Conservation (phyloP, 2,797 vertebrate species). For the Aeoliscus strigatus region DNA sequence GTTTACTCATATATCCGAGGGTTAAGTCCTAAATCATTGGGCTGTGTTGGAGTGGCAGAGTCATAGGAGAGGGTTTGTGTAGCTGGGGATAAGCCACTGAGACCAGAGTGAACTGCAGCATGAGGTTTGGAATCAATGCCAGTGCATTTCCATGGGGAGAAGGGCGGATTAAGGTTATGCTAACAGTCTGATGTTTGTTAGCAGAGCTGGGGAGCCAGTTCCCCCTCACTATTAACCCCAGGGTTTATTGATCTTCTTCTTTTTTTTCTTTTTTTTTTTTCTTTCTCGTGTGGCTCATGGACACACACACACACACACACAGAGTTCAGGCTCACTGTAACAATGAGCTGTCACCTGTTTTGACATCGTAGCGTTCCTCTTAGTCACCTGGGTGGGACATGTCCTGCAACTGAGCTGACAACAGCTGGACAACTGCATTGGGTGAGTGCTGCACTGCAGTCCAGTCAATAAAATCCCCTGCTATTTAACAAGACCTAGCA, state of each 20-base stretch:
- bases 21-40: slow-evolving; percentile 40
- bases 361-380: slow-evolving; percentile 39
- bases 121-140: slow-evolving; percentile 60
- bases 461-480: slow-evolving; percentile 61
- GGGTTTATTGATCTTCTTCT: slow-evolving; percentile 57
- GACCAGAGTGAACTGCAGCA: slow-evolving; percentile 31
- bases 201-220: slow-evolving; percentile 61
- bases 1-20: slow-evolving; percentile 46
- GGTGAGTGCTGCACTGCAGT: slow-evolving; percentile 60
- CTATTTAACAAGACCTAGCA: slow-evolving; percentile 60
- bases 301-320: slow-evolving; percentile 17
- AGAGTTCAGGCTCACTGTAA: too few species aligned
- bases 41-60: slow-evolving; percentile 17
- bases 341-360: slow-evolving; percentile 27
- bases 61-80: slow-evolving; percentile 17
- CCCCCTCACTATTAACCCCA: slow-evolving; percentile 63
- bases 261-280: too few species aligned
- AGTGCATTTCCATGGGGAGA: slow-evolving; percentile 58
- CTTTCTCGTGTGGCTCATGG: neutral
- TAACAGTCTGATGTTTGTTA: slow-evolving; percentile 70
- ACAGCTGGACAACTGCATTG: slow-evolving; percentile 39
- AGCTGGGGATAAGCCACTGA: slow-evolving; percentile 41
- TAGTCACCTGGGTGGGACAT: slow-evolving; percentile 54
- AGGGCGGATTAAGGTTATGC: slow-evolving; percentile 59
- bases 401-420: slow-evolving; percentile 53